Base-by-base conservation (phyloP, 1,140 invertebrate species). In the Ooceraea biroi region DNA sequence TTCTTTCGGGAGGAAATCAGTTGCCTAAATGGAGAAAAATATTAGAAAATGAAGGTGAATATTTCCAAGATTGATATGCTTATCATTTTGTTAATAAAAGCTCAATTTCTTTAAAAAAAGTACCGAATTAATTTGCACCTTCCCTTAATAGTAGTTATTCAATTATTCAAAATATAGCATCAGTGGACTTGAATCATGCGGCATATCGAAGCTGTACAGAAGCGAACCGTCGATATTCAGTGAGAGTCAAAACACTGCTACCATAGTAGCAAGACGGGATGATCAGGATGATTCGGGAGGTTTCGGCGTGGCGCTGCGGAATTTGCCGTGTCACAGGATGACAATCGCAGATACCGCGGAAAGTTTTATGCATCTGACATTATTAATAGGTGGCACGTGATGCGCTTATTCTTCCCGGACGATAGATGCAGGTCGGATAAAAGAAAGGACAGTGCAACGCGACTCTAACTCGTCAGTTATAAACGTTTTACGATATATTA, bases 231-330 rank as follows among this genome's bases (percentile, higher is more conserved):
- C 17, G 61, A 68, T 83, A 68, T 80, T 55, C 50, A 82, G 52
- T 76, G 68, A 85, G 48, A 87, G 88, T 89, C 88, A 89, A 89
- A 89, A 89, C 85, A 89, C 46, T 89, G 85, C 82, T 89, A 89
- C 88, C 50, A 89, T 76, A 83, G 86, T 86, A 89, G 84, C 88
- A 22, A 50, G 48, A 19, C 52, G 57, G 60, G 57, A 52, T 74
- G 36, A 60, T 84, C 52, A 77, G 46, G 63, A 86, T 89, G 88
- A 88, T 88, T 86, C 76, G 69, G 19, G 12, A 52, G 68, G 82
- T 88, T 84, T 84, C 69, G 52, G 86, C 30, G 60, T 72, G 48
- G 8, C 61, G 63, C 7, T 30, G 19, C 52, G 84, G 82, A 89
- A 85, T 86, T 72, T 61, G 85, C 89, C 78, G 74, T 50, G 83